Conservation (phyloP, 2,888 invertebrate species). For the Thera obeliscata region DNA sequence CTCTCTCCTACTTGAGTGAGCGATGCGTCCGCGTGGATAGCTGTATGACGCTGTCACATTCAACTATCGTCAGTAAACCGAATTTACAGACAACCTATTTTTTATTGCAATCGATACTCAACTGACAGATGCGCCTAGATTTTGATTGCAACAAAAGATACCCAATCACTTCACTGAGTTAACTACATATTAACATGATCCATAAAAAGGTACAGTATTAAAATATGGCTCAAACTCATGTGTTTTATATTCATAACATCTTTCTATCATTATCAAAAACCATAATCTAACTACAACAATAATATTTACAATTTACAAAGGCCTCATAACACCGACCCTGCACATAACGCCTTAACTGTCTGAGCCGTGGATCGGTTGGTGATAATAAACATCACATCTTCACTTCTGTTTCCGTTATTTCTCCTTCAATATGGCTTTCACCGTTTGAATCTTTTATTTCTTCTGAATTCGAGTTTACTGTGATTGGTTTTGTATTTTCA, state of each 20-base stretch:
- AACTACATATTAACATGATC: background rate
- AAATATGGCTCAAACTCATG: background rate
- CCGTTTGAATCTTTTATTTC: background rate
- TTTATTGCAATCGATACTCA: background rate
- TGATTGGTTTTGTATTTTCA: background rate
- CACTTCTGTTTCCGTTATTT: background rate
- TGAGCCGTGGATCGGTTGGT: too few species aligned
- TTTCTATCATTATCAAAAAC: background rate
- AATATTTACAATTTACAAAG: conserved; percentile 14
- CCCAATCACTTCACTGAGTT: too few species aligned
- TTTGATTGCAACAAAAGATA: too few species aligned
- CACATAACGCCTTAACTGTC: background rate
- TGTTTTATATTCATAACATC: background rate
- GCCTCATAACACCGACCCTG: too few species aligned
- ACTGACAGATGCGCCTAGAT: too few species aligned
- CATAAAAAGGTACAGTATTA: background rate
- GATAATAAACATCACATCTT: background rate
- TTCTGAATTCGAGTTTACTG: conserved; percentile 3
- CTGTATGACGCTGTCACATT: too few species aligned
- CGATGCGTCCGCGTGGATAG: too few species aligned
- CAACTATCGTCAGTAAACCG: too few species aligned
- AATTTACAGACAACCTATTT: too few species aligned
- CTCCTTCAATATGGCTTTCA: background rate
- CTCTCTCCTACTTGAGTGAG: too few species aligned
- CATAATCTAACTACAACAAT: conserved; percentile 6